Percentiles rank a stretch among this genome's conserved stretches.
Conservation (phyloP, 1,140 invertebrate species). For the Drosophila melanica region DNA sequence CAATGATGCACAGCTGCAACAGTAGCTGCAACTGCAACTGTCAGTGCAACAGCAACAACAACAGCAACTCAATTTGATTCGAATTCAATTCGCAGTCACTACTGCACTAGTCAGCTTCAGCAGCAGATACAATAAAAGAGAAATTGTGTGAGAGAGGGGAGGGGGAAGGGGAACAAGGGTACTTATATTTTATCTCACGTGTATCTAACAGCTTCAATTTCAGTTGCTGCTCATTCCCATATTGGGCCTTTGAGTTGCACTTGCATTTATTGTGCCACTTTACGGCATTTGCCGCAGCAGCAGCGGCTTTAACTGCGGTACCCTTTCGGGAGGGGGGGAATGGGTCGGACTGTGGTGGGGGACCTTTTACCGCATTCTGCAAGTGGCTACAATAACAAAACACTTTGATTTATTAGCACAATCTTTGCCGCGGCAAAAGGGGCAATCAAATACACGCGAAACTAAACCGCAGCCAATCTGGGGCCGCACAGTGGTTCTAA, state of each 20-base stretch:
- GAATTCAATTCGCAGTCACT: conserved; percentile 30
- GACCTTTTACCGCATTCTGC: conserved; percentile 31
- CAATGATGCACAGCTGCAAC: conserved; percentile 22
- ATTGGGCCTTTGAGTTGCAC: conserved; percentile 21
- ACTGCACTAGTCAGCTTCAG: conserved; percentile 20
- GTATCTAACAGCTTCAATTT: conserved; percentile 13
- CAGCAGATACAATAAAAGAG: not conserved
- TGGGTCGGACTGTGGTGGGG: not conserved
- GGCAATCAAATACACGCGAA: conserved; percentile 53
- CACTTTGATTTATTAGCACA: conserved; percentile 62
- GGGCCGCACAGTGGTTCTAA: conserved; percentile 37
- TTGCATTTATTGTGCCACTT: conserved; percentile 23
- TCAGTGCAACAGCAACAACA: not conserved
- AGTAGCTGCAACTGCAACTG: not conserved
- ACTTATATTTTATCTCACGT: conserved; percentile 4
- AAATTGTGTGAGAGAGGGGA: not conserved
- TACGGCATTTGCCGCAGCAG: conserved; percentile 7
- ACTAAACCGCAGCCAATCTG: conserved; percentile 49
- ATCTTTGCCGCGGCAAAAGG: conserved; percentile 46
- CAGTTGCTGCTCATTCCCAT: not conserved
- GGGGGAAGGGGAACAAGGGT: not conserved
- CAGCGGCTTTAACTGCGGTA: conserved; percentile 9
- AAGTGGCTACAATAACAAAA: conserved; percentile 58
- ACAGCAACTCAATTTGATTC: conserved; percentile 41
- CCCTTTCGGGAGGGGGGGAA: too few relatives aligned